A percentile compares a stretch with the other conserved stretches of the same genome.
These are phyloP conservation scores for Oenanthe oenanthe DNA, from an alignment of 2,113 vertebrate genomes.

Conservation along the genomic window DNA sequence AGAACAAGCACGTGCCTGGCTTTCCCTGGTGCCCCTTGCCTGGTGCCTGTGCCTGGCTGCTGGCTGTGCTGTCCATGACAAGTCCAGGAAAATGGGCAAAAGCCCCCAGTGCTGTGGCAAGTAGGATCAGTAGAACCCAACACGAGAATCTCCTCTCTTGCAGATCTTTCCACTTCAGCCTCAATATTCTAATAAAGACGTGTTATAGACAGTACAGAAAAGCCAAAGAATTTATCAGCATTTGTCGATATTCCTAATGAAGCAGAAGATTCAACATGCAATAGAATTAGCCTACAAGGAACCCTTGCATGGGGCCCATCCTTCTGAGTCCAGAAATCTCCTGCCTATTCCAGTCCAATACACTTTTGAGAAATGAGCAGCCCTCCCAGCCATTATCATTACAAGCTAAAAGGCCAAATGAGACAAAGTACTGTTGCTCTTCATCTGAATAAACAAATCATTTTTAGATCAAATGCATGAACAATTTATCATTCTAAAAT, in stretches of 20 bases:
- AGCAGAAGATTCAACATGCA: constrained; percentile 72
- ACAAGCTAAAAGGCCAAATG: constrained; percentile 57
- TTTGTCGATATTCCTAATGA: constrained; percentile 77
- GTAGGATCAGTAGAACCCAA: not conserved
- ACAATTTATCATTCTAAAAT: constrained; percentile 54
- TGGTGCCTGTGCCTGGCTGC: not conserved
- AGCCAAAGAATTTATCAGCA: constrained; percentile 76
- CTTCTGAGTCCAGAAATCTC: constrained; percentile 50
- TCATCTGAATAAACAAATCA: constrained; percentile 65
- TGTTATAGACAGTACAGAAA: not conserved
- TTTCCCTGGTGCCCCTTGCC: rapidly evolving
- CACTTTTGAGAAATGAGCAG: constrained; percentile 56
- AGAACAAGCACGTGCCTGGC: rapidly evolving
- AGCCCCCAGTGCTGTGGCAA: not conserved
- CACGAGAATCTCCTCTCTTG: not conserved
- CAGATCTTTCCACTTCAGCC: not conserved
- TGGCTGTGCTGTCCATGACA: rapidly evolving
- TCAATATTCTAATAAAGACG: constrained; percentile 13
- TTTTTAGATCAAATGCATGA: constrained; percentile 26
- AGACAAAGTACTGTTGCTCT: constrained; percentile 56
- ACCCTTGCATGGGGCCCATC: not conserved
- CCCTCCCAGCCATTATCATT: constrained; percentile 36
- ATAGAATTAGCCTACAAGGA: constrained; percentile 70
- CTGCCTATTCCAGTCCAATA: constrained; percentile 54
- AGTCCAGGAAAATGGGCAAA: not conserved